Conservation (phyloP, 2,113 vertebrate species). For the Manacus vitellinus region DNA sequence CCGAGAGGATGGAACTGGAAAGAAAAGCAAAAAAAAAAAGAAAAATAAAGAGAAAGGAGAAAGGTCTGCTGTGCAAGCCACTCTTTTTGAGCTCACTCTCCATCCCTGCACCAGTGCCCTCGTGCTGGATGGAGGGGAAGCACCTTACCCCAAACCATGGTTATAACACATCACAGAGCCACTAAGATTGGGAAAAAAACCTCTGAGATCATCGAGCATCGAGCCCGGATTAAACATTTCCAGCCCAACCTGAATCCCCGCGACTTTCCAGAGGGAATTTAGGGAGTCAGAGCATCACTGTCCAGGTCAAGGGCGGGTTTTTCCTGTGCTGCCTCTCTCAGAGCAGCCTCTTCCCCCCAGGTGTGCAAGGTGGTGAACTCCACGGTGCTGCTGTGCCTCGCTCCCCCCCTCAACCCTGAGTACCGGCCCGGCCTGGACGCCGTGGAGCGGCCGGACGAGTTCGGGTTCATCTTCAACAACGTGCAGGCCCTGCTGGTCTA, state of each 20-base stretch:
- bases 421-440: slow-evolving; percentile 86
- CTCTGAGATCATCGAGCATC: background rate
- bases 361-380: slow-evolving; percentile 90
- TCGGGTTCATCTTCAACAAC: slow-evolving; percentile 98
- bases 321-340: background rate
- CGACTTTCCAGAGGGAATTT: background rate
- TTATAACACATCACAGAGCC: background rate
- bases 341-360: slow-evolving; percentile 23
- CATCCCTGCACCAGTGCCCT: background rate
- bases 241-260: background rate
- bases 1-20: background rate
- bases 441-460: slow-evolving; percentile 91
- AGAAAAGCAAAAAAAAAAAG: background rate
- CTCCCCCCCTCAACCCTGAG: slow-evolving; percentile 85
- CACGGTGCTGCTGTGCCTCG: slow-evolving; percentile 88
- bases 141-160: background rate
- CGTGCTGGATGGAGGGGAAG: background rate
- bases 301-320: background rate
- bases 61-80: background rate
- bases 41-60: background rate
- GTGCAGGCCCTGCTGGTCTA: slow-evolving; percentile 92
- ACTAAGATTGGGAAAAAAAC: background rate
- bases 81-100: background rate
- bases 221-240: background rate
- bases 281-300: accelerated